Evolutionary conservation across 2,797 vertebrate species (phyloP).

Genomic region (Dicrostonyx torquatus): DNA sequence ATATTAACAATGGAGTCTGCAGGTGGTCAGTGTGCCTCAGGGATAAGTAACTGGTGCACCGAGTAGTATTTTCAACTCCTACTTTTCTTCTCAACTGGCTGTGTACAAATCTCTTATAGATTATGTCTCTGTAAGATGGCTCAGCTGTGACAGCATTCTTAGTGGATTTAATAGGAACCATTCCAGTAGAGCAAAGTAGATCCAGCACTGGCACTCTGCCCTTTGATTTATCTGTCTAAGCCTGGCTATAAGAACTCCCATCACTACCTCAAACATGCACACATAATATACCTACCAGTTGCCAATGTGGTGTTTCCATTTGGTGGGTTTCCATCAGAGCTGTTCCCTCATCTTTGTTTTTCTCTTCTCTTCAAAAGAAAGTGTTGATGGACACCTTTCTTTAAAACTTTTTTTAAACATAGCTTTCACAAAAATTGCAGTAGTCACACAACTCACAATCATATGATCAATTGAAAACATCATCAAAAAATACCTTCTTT

Average conservation of each 20-base stretch:
- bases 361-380: background rate
- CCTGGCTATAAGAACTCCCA: background rate
- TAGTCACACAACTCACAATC: background rate
- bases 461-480: background rate
- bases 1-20: background rate
- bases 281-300: background rate
- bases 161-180: background rate
- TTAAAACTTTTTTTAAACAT: background rate
- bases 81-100: background rate
- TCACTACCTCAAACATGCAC: background rate
- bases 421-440: background rate
- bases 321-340: background rate
- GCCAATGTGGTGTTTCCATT: background rate
- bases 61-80: background rate
- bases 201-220: conserved; percentile 3
- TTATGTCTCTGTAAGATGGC: background rate
- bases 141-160: conserved; percentile 24
- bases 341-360: background rate
- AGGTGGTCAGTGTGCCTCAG: background rate
- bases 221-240: background rate
- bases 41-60: background rate
- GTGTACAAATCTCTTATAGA: conserved; percentile 24
- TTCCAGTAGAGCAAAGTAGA: background rate
- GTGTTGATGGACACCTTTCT: background rate
- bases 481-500: background rate